Evolutionary conservation across 2,113 vertebrate species (phyloP), one percentile per base, ranked within the genome.

Genomic region (Sisor rabdophorus): DNA sequence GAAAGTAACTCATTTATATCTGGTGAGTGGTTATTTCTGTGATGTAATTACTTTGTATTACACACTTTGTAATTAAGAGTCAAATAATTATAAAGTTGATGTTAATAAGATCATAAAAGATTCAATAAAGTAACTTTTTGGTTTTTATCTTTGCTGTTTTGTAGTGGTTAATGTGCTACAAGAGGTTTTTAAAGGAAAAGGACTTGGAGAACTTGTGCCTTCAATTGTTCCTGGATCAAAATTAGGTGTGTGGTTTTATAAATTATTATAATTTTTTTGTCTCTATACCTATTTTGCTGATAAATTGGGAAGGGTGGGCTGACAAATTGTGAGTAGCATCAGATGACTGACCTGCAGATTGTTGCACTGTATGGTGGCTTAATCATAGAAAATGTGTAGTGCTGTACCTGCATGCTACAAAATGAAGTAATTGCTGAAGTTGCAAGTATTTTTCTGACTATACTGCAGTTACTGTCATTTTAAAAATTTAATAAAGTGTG

Each of bases 141-240:
- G 0, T 36, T 26, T 9, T 15, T 6, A 12, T 60, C 13, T 60
- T 36, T 53, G 30, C 19, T 30, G 1, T 63, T 36, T 64, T 71
- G 19, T 44, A 78, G 77, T 60, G 22, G 12, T 65, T 36, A 6
- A 22, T 56, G 19, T 44, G 40, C 26, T 78, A 3, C 32, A 78
- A 61, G 54, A 13, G 13, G 13, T 55, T 28, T 78, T 55, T 65
- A 55, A 15, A 61, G 24, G 48, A 19, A n/a, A 78, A 22, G 69
- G 70, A 16, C 52, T 72, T 12, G 76, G 59, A 47, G 59, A 72
- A 56, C 60, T 78, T 11, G 48, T 56, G 36, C 59, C 60, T 63
- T 55, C 58, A 30, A 32, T 56, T 48, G 70, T 65, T 24, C 69
- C 69, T 30, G 77, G 77, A n/a, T 17, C 69, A 36, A 73, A 5